Conservation (phyloP, 2,888 invertebrate genomes). For the Ommatoiulus sabulosus region DNA sequence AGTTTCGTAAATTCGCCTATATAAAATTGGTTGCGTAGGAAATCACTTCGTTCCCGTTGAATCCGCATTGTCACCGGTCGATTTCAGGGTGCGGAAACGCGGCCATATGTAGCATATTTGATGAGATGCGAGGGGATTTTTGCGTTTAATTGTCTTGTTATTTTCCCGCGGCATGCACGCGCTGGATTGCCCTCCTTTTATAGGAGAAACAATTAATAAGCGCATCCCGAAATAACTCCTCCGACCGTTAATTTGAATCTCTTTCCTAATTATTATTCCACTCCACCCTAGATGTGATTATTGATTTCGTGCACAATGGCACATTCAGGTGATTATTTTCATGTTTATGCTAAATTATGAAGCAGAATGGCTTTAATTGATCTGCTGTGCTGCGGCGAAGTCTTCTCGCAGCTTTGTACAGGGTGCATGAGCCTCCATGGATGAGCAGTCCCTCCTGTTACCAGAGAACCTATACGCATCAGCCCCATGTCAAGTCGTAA, state of each 20-base stretch:
- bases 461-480: neutral
- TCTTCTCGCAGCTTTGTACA: neutral
- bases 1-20: neutral
- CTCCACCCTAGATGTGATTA: slow-evolving; percentile 48
- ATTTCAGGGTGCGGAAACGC: neutral
- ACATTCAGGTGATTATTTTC: slow-evolving; percentile 47
- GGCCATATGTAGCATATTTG: neutral
- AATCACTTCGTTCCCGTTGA: neutral
- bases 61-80: neutral
- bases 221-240: slow-evolving; percentile 41
- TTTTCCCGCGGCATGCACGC: slow-evolving; percentile 35
- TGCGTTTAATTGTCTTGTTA: slow-evolving; percentile 38
- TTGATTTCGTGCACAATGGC: slow-evolving; percentile 45
- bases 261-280: slow-evolving; percentile 47
- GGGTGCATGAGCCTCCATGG: neutral
- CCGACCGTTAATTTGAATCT: slow-evolving; percentile 47
- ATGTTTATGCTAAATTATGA: slow-evolving; percentile 41
- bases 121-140: slow-evolving; percentile 7
- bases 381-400: neutral
- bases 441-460: too few relatives aligned
- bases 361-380: slow-evolving; percentile 45
- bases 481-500: neutral
- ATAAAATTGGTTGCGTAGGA: neutral
- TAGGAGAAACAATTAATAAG: slow-evolving; percentile 45
- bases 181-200: slow-evolving; percentile 2